Conservation (phyloP, 2,888 invertebrate species). For the Acanthosepion pharaonis region DNA sequence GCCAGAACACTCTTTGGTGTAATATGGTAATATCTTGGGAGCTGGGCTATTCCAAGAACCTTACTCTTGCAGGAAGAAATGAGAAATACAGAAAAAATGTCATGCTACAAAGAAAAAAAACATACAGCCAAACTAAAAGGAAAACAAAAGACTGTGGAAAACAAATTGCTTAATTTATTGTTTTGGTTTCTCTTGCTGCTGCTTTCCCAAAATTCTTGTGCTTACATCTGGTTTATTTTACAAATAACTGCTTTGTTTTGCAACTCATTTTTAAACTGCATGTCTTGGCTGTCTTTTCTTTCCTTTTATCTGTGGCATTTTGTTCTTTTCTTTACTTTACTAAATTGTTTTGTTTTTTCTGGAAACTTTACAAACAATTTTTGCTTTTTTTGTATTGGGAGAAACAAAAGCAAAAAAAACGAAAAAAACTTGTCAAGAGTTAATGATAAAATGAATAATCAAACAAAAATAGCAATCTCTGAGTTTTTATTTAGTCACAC, state of each 20-base stretch:
- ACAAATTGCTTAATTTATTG: not conserved
- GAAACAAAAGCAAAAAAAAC: too few species aligned
- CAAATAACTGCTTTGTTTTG: not conserved
- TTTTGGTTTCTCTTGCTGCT: not conserved
- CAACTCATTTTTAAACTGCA: not conserved
- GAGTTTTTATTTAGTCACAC: too few species aligned
- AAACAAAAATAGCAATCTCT: too few species aligned
- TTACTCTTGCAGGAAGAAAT: conserved; percentile 4
- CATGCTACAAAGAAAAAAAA: not conserved
- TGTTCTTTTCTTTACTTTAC: not conserved
- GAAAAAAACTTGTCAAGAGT: too few species aligned
- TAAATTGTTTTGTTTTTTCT: not conserved
- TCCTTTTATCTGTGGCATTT: not conserved
- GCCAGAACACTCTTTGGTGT: not conserved
- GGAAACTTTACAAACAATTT: too few species aligned
- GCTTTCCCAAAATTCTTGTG: not conserved
- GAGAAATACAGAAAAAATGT: conserved; percentile 13
- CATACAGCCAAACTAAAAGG: not conserved
- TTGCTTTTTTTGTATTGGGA: too few species aligned
- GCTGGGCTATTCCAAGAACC: conserved; percentile 7
- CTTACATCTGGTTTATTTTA: conserved; percentile 11
- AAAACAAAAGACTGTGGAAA: not conserved
- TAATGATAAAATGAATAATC: too few species aligned
- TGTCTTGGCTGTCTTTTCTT: not conserved
- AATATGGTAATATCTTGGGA: not conserved